phyloP scores from a whole-genome alignment of 2,888 invertebrate species.

The Dynastes grantii region DNA sequence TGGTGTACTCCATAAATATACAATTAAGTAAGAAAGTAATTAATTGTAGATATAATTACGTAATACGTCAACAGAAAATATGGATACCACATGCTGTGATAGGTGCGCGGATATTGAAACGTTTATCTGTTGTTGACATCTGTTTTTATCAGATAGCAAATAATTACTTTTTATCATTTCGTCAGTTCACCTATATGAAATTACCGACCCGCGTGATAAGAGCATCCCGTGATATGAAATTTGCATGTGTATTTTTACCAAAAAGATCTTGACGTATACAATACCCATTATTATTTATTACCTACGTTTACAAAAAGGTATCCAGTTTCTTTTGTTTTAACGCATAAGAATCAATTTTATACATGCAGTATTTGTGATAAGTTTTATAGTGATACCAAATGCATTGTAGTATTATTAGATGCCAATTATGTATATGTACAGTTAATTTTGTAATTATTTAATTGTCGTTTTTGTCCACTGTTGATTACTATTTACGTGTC shows the following conservation, averaged over 20 bases:
- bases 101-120: constrained; percentile 24
- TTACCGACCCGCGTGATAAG: neutral
- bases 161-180: constrained; percentile 33
- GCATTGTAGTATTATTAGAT: constrained; percentile 18
- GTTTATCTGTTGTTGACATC: constrained; percentile 26
- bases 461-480: neutral
- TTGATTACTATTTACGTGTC: neutral
- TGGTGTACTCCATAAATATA: no score
- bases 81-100: neutral
- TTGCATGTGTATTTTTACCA: neutral
- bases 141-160: constrained; percentile 35
- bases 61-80: neutral
- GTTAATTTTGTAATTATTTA: constrained; percentile 13
- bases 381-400: constrained; percentile 19
- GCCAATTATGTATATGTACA: neutral
- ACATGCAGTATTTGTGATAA: constrained; percentile 16
- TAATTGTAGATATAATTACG: neutral
- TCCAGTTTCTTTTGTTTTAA: neutral
- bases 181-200: neutral
- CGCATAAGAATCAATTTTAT: constrained; percentile 7
- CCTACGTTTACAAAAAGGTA: neutral
- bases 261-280: neutral
- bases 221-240: neutral
- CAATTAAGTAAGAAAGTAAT: no score
- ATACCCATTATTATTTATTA: neutral